phyloP scores from a whole-genome alignment of 2,113 vertebrate species.

The Cricetomys ansorgei region DNA sequence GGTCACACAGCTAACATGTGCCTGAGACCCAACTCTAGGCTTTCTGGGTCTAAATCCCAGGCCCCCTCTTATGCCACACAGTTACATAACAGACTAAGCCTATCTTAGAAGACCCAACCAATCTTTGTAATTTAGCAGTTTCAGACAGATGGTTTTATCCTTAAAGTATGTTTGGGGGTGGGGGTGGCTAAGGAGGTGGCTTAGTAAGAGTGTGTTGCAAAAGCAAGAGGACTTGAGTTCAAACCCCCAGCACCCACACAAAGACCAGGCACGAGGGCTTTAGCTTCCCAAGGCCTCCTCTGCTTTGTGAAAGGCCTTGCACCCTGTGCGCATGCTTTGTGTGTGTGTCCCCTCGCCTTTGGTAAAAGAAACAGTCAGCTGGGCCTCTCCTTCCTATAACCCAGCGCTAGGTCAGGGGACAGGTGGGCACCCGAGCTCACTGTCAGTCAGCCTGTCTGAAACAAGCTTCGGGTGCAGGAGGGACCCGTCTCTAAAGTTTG shows the following conservation, averaged over 20 bases:
- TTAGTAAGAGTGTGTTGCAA: not conserved
- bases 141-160: slow-evolving; percentile 43
- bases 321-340: not conserved
- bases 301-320: not conserved
- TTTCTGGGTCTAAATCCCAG: slow-evolving; percentile 48
- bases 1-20: slow-evolving; percentile 52
- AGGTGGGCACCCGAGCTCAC: not conserved
- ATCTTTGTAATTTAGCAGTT: not conserved
- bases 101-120: slow-evolving; percentile 32
- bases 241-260: not conserved
- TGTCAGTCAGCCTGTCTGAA: not conserved
- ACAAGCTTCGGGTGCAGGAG: too few species aligned
- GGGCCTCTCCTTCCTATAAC: not conserved
- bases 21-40: slow-evolving; percentile 17
- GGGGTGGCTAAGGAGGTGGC: not conserved
- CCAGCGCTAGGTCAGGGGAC: not conserved
- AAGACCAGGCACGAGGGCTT: too few species aligned
- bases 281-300: not conserved
- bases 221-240: not conserved
- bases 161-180: not conserved
- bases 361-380: not conserved
- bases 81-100: slow-evolving; percentile 36
- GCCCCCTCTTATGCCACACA: not conserved
- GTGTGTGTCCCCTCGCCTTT: not conserved
- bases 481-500: not conserved